phyloP scores from a whole-genome alignment of 2,888 invertebrate species.

The Eurytoma californica region DNA sequence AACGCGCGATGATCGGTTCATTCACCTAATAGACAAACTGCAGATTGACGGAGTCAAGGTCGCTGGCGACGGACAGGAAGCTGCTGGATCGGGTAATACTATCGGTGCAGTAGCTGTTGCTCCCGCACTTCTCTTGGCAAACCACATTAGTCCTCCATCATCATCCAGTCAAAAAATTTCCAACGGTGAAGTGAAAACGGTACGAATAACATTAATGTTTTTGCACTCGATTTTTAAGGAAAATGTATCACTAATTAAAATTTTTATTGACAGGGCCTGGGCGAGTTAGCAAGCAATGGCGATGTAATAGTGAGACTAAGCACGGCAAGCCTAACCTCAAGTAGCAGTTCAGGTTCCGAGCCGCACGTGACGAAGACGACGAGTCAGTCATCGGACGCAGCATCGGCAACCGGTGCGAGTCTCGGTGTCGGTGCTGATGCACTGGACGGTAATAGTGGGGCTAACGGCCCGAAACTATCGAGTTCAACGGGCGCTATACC shows the following conservation, averaged over 20 bases:
- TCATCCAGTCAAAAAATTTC: conserved; percentile 63
- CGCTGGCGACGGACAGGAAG: conserved; percentile 56
- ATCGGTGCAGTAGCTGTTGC: conserved; percentile 67
- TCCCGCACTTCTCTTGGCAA: conserved; percentile 68
- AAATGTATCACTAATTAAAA: conserved; percentile 17
- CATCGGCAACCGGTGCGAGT: conserved; percentile 1
- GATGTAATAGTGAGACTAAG: conserved; percentile 76
- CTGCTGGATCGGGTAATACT: conserved; percentile 59
- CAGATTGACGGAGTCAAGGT: conserved; percentile 67
- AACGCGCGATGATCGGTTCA: conserved; percentile 65
- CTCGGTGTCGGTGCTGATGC: not conserved
- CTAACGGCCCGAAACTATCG: conserved; percentile 72
- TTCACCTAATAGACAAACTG: conserved; percentile 69
- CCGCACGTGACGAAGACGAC: conserved; percentile 62
- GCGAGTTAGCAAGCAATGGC: conserved; percentile 54
- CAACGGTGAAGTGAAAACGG: conserved; percentile 68
- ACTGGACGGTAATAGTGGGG: not conserved
- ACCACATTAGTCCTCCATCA: conserved; percentile 65
- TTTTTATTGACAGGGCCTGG: conserved; percentile 32
- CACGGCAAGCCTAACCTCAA: conserved; percentile 78
- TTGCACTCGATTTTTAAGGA: not conserved
- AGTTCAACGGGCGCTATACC: conserved; percentile 90
- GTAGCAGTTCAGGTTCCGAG: conserved; percentile 75
- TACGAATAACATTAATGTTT: conserved; percentile 3
- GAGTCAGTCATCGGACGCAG: not conserved